These are phyloP conservation scores for Corythoichthys haematopterus DNA, from an alignment of 2,113 vertebrate genomes.

Conservation along the genomic window DNA sequence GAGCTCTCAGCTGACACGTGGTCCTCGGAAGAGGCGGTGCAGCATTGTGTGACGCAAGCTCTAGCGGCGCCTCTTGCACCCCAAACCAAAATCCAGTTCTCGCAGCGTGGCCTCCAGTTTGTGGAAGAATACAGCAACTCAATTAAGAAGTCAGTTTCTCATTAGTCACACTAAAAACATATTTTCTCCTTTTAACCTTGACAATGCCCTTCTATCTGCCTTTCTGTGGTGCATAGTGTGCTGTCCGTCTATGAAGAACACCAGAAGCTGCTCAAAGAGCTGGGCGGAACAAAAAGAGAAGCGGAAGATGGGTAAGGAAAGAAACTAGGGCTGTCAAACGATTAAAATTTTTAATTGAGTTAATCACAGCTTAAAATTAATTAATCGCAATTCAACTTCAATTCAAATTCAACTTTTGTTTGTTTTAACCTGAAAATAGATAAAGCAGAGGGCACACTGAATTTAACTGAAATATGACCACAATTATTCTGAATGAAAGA, in stretches of 20 bases:
- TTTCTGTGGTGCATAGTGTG: slow-evolving; percentile 59
- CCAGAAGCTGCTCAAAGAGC: slow-evolving; percentile 77
- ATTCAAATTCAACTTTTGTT: no score
- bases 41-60: slow-evolving; percentile 77
- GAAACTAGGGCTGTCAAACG: no score
- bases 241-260: slow-evolving; percentile 76
- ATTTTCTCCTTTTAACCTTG: neutral
- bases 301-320: slow-evolving; percentile 75
- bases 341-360: no score
- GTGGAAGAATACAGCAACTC: slow-evolving; percentile 78
- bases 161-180: neutral
- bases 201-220: neutral
- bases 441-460: no score
- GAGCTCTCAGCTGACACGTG: slow-evolving; percentile 72
- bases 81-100: slow-evolving; percentile 75
- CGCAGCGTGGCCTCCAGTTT: slow-evolving; percentile 78
- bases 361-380: no score
- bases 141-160: slow-evolving; percentile 68
- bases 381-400: no score
- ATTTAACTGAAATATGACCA: no score
- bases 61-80: slow-evolving; percentile 73
- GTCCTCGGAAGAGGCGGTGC: slow-evolving; percentile 68
- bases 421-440: no score
- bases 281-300: slow-evolving; percentile 69
- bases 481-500: no score